Conservation (phyloP, 2,888 invertebrate species). For the Anticlea derivata region DNA sequence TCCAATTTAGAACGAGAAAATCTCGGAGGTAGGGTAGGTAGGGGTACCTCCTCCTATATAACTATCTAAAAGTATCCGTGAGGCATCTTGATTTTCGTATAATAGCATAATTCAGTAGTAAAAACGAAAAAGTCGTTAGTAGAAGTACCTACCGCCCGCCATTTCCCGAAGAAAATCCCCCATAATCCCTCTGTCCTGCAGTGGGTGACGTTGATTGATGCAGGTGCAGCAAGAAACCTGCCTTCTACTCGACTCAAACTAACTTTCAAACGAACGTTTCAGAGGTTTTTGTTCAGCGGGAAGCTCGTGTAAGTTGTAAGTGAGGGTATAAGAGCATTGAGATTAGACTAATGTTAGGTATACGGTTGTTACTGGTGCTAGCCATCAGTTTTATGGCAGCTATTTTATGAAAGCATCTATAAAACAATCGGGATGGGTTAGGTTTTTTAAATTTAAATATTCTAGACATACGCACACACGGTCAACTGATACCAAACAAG, state of each 20-base stretch:
- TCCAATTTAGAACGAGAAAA: no score
- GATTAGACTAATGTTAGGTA: neutral
- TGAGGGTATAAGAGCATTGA: neutral
- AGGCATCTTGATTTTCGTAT: no score
- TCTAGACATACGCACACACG: no score
- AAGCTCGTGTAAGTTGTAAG: slow-evolving; percentile 23
- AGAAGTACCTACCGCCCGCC: slow-evolving; percentile 31
- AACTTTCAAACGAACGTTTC: slow-evolving; percentile 31
- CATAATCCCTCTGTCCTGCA: slow-evolving; percentile 60
- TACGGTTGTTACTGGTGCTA: no score
- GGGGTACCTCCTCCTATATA: no score
- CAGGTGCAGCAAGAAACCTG: slow-evolving; percentile 69
- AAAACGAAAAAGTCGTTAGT: slow-evolving; percentile 44
- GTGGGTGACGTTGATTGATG: slow-evolving; percentile 75
- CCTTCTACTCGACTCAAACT: slow-evolving; percentile 42
- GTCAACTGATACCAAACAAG: no score
- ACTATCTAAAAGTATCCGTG: no score
- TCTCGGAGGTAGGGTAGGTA: no score
- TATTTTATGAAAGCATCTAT: no score
- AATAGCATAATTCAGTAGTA: neutral
- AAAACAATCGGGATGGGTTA: no score
- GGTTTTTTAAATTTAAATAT: no score
- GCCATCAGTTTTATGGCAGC: no score
- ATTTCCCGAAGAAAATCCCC: slow-evolving; percentile 31
- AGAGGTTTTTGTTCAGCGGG: slow-evolving; percentile 19